Evolutionary conservation across 2,797 vertebrate species (phyloP).

Genomic region (Dendrocincla fuliginosa): DNA sequence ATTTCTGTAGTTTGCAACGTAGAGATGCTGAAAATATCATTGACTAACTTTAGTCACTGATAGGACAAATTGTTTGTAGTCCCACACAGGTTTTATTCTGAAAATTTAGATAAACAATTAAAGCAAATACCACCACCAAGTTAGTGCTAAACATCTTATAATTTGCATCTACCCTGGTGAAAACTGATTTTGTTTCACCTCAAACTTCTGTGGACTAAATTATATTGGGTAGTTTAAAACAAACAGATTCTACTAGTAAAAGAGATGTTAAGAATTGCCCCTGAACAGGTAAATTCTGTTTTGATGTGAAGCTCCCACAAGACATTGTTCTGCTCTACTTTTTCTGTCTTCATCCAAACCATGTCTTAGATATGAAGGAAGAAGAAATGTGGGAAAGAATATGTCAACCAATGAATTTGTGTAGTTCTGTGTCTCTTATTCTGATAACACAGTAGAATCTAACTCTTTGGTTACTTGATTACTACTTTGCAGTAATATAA

Average conservation of each 20-base stretch:
- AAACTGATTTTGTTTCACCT: neutral
- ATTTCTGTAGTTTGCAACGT: neutral
- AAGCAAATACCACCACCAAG: neutral
- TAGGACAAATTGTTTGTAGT: neutral
- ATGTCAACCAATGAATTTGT: neutral
- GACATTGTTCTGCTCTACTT: neutral
- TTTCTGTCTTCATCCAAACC: neutral
- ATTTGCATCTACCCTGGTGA: neutral
- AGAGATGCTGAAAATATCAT: neutral
- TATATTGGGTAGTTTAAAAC: neutral
- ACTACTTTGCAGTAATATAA: neutral
- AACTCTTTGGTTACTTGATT: neutral
- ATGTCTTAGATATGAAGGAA: neutral
- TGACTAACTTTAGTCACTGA: neutral
- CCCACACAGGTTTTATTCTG: rapidly evolving
- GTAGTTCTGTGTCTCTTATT: neutral
- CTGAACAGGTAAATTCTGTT: neutral
- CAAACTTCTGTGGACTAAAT: neutral
- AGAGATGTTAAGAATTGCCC: neutral
- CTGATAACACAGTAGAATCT: neutral
- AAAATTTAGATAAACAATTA: neutral
- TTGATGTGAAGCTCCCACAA: neutral
- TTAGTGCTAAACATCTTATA: neutral
- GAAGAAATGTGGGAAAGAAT: neutral
- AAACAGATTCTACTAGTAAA: neutral